Percentiles rank a stretch among this genome's conserved stretches.
Evolutionary conservation across 1,140 invertebrate genomes (phyloP).

Genomic region (Bradynema listronoti): DNA sequence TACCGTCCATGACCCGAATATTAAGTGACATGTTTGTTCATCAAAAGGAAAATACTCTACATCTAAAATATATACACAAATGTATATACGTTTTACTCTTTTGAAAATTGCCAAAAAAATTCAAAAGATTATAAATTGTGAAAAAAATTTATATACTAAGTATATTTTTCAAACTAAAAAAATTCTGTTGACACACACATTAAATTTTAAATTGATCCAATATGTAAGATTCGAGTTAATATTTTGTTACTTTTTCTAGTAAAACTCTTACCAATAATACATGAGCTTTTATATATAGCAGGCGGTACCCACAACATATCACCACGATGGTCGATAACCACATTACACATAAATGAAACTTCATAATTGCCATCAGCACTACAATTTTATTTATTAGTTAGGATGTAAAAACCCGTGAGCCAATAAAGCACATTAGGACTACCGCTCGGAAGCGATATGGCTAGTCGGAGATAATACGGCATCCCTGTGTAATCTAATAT

Average conservation of each 20-base stretch:
- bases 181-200: no score
- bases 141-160: not conserved
- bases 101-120: no score
- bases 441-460: no score
- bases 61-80: conserved; percentile 29
- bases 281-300: conserved; percentile 96
- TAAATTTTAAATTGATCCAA: no score
- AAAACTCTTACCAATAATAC: conserved; percentile 68
- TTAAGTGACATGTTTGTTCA: conserved; percentile 94
- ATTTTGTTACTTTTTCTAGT: no score
- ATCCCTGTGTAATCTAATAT: no score
- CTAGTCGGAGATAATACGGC: no score
- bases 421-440: no score
- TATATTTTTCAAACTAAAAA: no score
- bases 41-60: conserved; percentile 58
- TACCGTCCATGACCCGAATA: conserved; percentile 98
- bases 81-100: no score
- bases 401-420: not conserved
- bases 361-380: conserved; percentile 95
- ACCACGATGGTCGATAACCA: conserved; percentile 77
- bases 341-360: conserved; percentile 92
- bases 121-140: not conserved
- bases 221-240: no score
- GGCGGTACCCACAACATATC: conserved; percentile 83
- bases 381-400: conserved; percentile 40